Evolutionary conservation across 1,140 invertebrate species (phyloP), one percentile per base, ranked within the genome.

Genomic region (Brachionus plicatilis): DNA sequence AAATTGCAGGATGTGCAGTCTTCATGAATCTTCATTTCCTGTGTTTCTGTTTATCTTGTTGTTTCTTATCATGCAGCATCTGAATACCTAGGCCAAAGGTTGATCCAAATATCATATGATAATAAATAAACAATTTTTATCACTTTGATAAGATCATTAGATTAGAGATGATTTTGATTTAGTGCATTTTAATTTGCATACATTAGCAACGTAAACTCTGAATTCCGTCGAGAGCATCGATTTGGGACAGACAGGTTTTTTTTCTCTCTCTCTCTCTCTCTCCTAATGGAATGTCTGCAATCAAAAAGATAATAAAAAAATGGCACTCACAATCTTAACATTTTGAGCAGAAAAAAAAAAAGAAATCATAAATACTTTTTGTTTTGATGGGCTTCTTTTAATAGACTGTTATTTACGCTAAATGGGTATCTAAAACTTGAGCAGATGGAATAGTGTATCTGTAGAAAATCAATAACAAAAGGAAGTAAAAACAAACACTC

Each of bases 331-430:
- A 20, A 60, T 24, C 17, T 60, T 60, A 60, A 20, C 53, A 60
- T 60, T 60, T 60, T 72, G 12, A 12, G 3, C 17, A 72, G 33
- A 33, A 3, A 4, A 37, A 37, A n/a, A 0, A 37, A 37, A 37
- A 37, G 2, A 37, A 72, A 43, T 43, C 68, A 72, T 72, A 72
- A 72, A 72, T 72, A 72, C 33, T 72, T 72, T 72, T 72, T 72
- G n/a, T 72, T 43, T 43, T 17, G 68, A 72, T 37, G 68, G 68
- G 33, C 41, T 72, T 72, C 68, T 11, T 72, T 72, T 72, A 72
- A 72, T 72, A 41, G 68, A 72, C 68, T 72, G 41, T 72, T 72
- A 11, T 72, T 72, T 72, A 72, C 68, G 68, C 66, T 68, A 68
- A 68, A 68, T 68, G 66, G 66, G n/a, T 68, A 68, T 68, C 66